Evolutionary conservation across 2,113 vertebrate genomes (phyloP).

Genomic region (Sardina pilchardus): DNA sequence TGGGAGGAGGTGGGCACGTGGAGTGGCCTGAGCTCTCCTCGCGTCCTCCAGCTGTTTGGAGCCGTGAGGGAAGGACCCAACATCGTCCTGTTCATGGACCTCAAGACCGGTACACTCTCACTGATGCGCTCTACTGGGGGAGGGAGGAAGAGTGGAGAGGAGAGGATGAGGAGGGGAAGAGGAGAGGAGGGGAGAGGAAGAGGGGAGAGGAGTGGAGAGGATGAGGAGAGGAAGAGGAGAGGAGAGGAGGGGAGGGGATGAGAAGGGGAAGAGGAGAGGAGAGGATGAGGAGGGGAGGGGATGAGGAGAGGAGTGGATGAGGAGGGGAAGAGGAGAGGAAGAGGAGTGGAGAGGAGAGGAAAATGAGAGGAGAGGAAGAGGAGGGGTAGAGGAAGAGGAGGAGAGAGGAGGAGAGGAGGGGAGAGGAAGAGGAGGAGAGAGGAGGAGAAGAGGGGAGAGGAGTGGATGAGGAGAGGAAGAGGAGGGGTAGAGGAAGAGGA

Average conservation of each 20-base stretch:
- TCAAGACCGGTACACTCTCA: slow-evolving; percentile 81
- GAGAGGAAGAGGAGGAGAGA: background rate
- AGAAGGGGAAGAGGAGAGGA: too few species aligned
- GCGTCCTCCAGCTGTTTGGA: slow-evolving; percentile 87
- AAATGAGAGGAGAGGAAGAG: background rate
- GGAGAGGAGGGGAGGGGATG: too few species aligned
- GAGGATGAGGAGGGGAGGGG: background rate
- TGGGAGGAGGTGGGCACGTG: slow-evolving; percentile 86
- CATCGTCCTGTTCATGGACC: slow-evolving; percentile 90
- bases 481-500: background rate
- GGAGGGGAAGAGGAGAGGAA: background rate
- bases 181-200: background rate
- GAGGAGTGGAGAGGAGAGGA: background rate
- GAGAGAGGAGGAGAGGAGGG: background rate
- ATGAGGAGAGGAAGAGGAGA: too few species aligned
- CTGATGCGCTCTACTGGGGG: background rate
- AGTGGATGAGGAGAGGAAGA: too few species aligned
- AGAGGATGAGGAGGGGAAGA: background rate
- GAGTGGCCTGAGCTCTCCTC: slow-evolving; percentile 77
- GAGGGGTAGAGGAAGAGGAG: background rate
- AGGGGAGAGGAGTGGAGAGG: background rate
- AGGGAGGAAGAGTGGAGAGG: background rate
- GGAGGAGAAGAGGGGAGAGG: background rate
- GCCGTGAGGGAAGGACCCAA: slow-evolving; percentile 86
- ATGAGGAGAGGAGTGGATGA: background rate